Evolutionary conservation across 2,113 vertebrate species (phyloP).

Genomic region (Salvelinus namaycush): DNA sequence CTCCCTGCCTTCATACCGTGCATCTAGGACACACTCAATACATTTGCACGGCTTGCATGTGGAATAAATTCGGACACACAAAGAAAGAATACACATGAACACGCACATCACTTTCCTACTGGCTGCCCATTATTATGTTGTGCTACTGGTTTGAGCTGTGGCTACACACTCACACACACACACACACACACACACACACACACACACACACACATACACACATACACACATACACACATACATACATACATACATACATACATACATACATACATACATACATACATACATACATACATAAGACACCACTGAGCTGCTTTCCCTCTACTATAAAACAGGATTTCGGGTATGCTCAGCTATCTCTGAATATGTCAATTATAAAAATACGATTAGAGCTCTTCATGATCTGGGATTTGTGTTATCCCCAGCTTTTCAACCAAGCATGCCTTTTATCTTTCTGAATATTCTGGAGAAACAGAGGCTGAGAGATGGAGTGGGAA

Average conservation of each 20-base stretch:
- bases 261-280: neutral
- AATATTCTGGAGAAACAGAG: neutral
- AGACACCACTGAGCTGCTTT: constrained; percentile 43
- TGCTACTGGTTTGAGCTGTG: too few relatives aligned
- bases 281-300: neutral
- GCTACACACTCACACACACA: too few relatives aligned
- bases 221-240: too few relatives aligned
- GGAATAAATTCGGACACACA: too few relatives aligned
- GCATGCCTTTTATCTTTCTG: neutral
- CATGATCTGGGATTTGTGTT: constrained; percentile 59
- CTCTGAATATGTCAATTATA: constrained; percentile 59
- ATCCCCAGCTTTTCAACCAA: constrained; percentile 9
- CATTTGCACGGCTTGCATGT: too few relatives aligned
- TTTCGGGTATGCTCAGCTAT: constrained; percentile 41
- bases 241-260: too few relatives aligned
- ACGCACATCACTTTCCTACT: neutral
- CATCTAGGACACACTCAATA: too few relatives aligned
- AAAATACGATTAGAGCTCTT: constrained; percentile 59
- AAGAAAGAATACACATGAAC: neutral
- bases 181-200: too few relatives aligned
- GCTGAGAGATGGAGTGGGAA: neutral
- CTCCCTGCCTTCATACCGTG: too few relatives aligned
- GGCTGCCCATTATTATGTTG: too few relatives aligned
- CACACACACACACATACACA: too few relatives aligned
- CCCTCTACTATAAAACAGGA: constrained; percentile 51